Conservation (phyloP, 2,888 invertebrate species). For the Trichopria drosophilae region DNA sequence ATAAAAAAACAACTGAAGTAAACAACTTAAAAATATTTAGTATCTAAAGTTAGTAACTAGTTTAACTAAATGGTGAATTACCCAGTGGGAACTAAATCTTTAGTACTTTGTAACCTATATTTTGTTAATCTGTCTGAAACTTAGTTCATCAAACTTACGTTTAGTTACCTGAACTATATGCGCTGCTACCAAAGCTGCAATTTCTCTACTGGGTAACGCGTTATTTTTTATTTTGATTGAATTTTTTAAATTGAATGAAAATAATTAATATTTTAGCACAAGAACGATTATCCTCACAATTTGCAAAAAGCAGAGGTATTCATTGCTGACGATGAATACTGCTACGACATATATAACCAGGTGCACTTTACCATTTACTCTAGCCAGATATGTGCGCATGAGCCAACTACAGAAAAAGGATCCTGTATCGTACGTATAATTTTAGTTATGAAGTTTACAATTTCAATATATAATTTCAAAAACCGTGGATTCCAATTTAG, state of each 20-base stretch:
- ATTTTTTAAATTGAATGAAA: background rate
- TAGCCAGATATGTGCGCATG: slow-evolving; percentile 22
- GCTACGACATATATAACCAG: background rate
- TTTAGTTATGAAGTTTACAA: background rate
- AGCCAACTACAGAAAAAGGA: slow-evolving; percentile 10
- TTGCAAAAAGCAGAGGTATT: slow-evolving; percentile 19
- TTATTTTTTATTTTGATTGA: background rate
- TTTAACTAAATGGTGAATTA: too few species aligned
- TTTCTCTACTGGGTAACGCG: too few species aligned
- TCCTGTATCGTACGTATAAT: slow-evolving; percentile 17
- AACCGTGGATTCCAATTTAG: too few species aligned
- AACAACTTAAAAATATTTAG: too few species aligned
- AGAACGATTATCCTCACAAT: background rate
- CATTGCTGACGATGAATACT: slow-evolving; percentile 17
- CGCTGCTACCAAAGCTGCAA: too few species aligned
- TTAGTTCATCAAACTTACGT: too few species aligned
- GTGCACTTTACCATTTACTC: slow-evolving; percentile 6
- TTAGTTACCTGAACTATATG: too few species aligned
- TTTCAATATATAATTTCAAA: background rate
- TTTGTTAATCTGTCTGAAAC: too few species aligned
- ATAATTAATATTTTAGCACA: slow-evolving; percentile 1
- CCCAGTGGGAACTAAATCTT: too few species aligned
- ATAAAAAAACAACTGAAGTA: too few species aligned
- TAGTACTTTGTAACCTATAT: too few species aligned
- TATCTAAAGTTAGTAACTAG: too few species aligned